Evolutionary conservation across 2,113 vertebrate genomes (phyloP), one percentile per base, ranked within the genome.

Genomic region (Manacus vitellinus): DNA sequence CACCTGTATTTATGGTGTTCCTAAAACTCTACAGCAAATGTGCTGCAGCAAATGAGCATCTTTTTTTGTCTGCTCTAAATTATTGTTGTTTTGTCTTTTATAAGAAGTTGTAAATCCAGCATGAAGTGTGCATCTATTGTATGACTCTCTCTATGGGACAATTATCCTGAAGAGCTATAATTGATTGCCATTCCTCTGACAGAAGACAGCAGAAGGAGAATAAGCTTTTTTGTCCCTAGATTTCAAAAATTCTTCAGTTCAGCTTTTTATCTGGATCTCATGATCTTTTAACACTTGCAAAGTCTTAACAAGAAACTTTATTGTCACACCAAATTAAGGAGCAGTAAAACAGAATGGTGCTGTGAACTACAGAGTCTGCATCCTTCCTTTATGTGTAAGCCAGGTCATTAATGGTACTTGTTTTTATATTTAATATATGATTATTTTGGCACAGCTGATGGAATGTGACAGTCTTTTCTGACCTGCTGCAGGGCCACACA

Each of bases 401-500:
- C 76, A 66, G 54, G 44, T 70, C 49, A 39, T 81, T 68, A 75
- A 24, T 17, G n/a, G 41, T 65, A 5, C 43, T 89, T 92, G 33
- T 54, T 85, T 78, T 83, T 18, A 19, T 70, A 33, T 46, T 56
- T 82, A 15, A 72, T 37, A 18, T 4, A 67, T 4, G 3, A 61
- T 27, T 70, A 43, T 74, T 96, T 89, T 84, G 51, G 49, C 71
- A 65, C 1, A 12, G 47, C 59, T 89, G 88, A n/a, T 88, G 79
- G 77, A 77, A 68, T 5, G 12, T 79, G 76, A 78, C 31, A 12
- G 67, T 54, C 43, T 95, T 59, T 94, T 86, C 65, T 84, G n/a
- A 95, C 43, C 78, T 90, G 52, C 71, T 86, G 47, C 95, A 99
- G 99, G 99, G 99, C 99, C 44, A 99, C 99, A 39, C 99, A 99